Base-by-base conservation (phyloP, 1,140 invertebrate genomes). In the Drosophila bifasciata region DNA sequence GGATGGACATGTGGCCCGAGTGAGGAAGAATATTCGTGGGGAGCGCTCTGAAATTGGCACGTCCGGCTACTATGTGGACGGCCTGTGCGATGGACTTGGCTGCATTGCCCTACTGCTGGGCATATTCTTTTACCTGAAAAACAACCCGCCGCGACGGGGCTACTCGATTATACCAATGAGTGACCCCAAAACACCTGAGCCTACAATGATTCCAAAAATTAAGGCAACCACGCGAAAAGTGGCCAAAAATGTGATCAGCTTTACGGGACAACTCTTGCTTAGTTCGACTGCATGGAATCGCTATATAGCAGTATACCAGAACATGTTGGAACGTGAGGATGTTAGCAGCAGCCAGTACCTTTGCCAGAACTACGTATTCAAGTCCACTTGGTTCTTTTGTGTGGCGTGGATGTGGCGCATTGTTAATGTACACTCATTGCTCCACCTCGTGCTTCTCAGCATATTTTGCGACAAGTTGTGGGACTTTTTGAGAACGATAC, bases 391-490 rank as follows among this genome's bases (percentile, higher is more conserved):
- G 23, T 97, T 97, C 75, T 96, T 96, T 92, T 91, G 94, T 5
- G 93, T 97, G 0, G 93, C 95, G 0, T 95, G 94, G 85, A 84
- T 95, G 43, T 97, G 96, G 96, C 93, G 96, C 61, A 91, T 97
- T 0, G 93, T 96, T 1, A 97, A 97, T 88, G 95, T 96, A 0
- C 96, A 97, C 83, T 95, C 95, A 25, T 92, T 96, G 58, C 91
- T 96, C 15, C 96, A 97, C 91, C 93, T 95, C 59, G 85, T 97
- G 11, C 93, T 97, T 5, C 90, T 97, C 23, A 94, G 95, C 21
- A 95, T 97, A 62, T 96, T 97, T 90, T 94, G 96, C 81, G 96
- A 97, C 93, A 95, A 95, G 77, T 91, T 95, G 2, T 95, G 95
- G 94, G 93, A 94, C 40, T 95, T 96, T 67, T 84, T 96, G n/a